These are phyloP conservation scores for Sebastolobus alascanus DNA, from an alignment of 2,797 vertebrate species.

Conservation along the genomic window DNA sequence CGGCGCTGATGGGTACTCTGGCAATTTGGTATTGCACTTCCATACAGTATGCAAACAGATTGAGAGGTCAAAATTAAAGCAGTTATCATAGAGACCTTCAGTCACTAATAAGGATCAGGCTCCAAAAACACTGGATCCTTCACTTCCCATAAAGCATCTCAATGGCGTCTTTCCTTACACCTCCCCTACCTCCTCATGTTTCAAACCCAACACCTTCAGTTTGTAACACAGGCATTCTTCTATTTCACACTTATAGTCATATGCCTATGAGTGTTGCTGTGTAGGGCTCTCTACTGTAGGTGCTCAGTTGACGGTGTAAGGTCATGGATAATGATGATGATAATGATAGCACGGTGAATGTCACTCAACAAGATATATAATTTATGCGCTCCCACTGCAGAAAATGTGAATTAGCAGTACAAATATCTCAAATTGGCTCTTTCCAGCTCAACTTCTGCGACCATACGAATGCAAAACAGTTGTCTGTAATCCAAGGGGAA, in stretches of 20 bases:
- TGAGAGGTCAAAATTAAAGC: neutral
- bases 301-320: conserved; percentile 1
- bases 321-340: neutral
- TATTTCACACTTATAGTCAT: neutral
- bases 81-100: neutral
- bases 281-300: neutral
- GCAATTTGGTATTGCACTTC: neutral
- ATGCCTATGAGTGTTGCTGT: neutral
- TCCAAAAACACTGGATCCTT: neutral
- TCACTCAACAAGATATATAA: conserved; percentile 18
- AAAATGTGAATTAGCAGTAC: neutral
- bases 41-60: neutral
- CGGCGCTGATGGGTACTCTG: neutral
- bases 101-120: neutral
- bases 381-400: neutral
- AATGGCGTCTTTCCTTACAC: neutral
- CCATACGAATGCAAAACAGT: neutral
- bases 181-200: neutral
- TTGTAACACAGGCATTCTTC: neutral
- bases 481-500: neutral
- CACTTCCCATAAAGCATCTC: neutral
- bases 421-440: neutral
- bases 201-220: neutral
- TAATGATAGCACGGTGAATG: conserved; percentile 6
- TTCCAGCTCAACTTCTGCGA: neutral